phyloP scores from a whole-genome alignment of 2,113 vertebrate species.

The Rana temporaria region DNA sequence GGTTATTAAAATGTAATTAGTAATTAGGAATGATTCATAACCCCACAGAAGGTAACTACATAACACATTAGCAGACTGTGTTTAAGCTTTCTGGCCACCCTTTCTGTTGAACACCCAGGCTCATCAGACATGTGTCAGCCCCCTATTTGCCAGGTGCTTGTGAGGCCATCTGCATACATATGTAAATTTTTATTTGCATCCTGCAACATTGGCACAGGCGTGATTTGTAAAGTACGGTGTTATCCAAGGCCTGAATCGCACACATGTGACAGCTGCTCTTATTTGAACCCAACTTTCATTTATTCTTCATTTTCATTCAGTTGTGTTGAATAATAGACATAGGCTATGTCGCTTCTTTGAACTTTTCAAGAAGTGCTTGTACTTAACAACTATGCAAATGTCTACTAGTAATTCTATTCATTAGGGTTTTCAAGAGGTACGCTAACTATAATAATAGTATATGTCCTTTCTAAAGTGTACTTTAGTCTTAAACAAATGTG shows the following conservation, averaged over 20 bases:
- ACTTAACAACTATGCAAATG: conserved; percentile 25
- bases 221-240: conserved; percentile 42
- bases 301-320: conserved; percentile 38
- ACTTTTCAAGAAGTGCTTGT: not conserved
- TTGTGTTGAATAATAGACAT: conserved; percentile 40
- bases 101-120: conserved; percentile 41
- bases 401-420: conserved; percentile 34
- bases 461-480: not conserved
- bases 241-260: conserved; percentile 21
- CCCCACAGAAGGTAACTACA: conserved; percentile 12
- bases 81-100: conserved; percentile 44
- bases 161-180: conserved; percentile 45
- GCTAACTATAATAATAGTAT: conserved; percentile 4
- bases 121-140: conserved; percentile 37
- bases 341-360: conserved; percentile 36
- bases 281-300: conserved; percentile 31
- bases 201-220: conserved; percentile 38
- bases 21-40: conserved; percentile 49
- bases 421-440: conserved; percentile 19
- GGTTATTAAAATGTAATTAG: conserved; percentile 41
- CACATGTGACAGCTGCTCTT: conserved; percentile 40
- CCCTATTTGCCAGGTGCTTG: conserved; percentile 45
- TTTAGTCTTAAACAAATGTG: not conserved
- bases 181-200: conserved; percentile 50
- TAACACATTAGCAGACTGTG: conserved; percentile 51